Conservation (phyloP, 2,888 invertebrate genomes). For the Galeruca laticollis region DNA sequence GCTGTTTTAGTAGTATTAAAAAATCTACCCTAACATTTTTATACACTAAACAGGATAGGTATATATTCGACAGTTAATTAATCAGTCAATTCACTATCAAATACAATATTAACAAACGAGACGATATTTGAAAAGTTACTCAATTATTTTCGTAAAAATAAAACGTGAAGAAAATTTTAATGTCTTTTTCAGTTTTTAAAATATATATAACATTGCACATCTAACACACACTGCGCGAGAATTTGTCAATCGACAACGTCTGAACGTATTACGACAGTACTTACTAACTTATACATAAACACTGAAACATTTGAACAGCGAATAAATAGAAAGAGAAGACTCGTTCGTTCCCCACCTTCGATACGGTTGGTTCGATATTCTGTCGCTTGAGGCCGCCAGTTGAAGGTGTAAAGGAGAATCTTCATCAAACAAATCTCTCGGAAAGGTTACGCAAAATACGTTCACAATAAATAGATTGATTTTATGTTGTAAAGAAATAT, state of each 20-base stretch:
- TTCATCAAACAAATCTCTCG: neutral
- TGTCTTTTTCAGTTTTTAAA: neutral
- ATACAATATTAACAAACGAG: neutral
- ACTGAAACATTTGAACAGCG: constrained; percentile 5
- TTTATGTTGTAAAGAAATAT: too few species aligned
- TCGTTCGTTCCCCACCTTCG: constrained; percentile 9
- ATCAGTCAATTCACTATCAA: neutral
- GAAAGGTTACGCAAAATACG: constrained; percentile 5
- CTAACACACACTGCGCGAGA: neutral
- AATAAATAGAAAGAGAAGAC: constrained; percentile 17
- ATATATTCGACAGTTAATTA: neutral
- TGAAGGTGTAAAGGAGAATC: constrained; percentile 24
- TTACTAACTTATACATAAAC: constrained; percentile 8
- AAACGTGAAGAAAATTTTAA: neutral
- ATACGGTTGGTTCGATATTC: constrained; percentile 22
- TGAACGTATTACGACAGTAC: too few species aligned
- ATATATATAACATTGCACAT: neutral
- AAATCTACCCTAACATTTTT: constrained; percentile 1
- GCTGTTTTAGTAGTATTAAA: constrained; percentile 9
- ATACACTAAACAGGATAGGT: neutral
- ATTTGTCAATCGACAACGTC: neutral
- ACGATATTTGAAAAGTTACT: neutral
- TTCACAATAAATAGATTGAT: neutral
- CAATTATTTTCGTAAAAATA: neutral
- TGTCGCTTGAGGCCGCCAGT: constrained; percentile 31